Evolutionary conservation across 2,797 vertebrate species (phyloP).

Genomic region (Morus bassanus): DNA sequence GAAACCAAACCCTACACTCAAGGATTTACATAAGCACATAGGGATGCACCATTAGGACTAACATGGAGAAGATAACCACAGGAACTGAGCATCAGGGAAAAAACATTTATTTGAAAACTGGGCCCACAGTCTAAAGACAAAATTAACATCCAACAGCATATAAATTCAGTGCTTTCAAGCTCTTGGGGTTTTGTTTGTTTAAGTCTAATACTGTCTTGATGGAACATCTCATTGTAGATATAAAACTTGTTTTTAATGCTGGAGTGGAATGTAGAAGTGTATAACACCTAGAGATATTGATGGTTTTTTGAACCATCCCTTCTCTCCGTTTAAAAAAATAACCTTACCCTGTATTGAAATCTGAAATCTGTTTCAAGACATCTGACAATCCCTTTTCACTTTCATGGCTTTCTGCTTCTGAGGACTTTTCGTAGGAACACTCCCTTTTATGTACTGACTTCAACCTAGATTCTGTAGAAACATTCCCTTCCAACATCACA

Average conservation of each 20-base stretch:
- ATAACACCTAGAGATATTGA: not conserved
- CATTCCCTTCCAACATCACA: not conserved
- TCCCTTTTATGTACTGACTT: not conserved
- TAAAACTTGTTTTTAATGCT: not conserved
- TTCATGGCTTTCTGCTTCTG: not conserved
- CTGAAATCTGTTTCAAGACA: not conserved
- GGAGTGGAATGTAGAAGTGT: not conserved
- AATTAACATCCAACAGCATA: not conserved
- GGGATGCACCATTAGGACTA: not conserved
- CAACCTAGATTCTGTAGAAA: not conserved
- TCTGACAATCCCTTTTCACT: not conserved
- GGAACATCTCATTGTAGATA: not conserved
- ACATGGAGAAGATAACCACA: not conserved
- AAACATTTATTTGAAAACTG: not conserved
- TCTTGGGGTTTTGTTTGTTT: not conserved
- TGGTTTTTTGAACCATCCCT: not conserved
- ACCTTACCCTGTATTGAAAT: conserved; percentile 53
- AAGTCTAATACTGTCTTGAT: not conserved
- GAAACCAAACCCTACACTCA: not conserved
- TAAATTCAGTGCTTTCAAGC: not conserved
- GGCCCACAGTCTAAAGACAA: not conserved
- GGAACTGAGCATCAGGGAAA: not conserved
- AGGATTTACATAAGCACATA: not conserved
- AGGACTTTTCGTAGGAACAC: not conserved
- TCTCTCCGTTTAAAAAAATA: not conserved